Conservation (phyloP, 2,797 vertebrate genomes). For the Sorex maritimensis region DNA sequence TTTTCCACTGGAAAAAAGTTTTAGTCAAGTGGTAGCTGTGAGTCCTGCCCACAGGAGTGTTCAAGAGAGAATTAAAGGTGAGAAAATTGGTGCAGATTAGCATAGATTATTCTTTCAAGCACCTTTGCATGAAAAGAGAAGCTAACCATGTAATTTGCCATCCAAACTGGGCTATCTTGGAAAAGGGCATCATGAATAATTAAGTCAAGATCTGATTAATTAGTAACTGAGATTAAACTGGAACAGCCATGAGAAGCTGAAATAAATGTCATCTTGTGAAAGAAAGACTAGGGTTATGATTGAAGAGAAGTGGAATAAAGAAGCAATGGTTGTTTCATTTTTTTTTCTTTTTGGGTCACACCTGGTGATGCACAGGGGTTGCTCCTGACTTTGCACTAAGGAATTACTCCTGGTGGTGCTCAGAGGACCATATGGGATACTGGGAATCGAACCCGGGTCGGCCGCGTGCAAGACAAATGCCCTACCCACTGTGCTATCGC, state of each 20-base stretch:
- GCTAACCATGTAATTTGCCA: constrained; percentile 27
- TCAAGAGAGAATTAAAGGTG: not conserved
- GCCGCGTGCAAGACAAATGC: no score
- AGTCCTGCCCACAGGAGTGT: not conserved
- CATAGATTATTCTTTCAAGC: not conserved
- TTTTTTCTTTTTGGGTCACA: not conserved
- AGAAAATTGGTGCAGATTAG: not conserved
- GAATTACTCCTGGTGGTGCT: no score
- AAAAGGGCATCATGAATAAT: constrained; percentile 79
- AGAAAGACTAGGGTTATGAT: not conserved
- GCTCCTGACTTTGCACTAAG: no score
- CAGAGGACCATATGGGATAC: no score
- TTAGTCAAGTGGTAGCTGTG: not conserved
- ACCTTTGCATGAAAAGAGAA: constrained; percentile 50
- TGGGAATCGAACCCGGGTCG: no score
- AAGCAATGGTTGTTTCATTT: not conserved
- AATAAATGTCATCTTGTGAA: constrained; percentile 51
- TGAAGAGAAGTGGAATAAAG: constrained; percentile 26
- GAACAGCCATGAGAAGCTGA: constrained; percentile 42
- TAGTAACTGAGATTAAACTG: constrained; percentile 61
- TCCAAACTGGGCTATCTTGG: constrained; percentile 62
- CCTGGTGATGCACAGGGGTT: no score
- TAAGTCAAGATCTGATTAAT: constrained; percentile 57
- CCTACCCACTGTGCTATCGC: no score
- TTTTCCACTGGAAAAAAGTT: not conserved